phyloP scores from a whole-genome alignment of 2,888 invertebrate genomes.

The Drosophila antonietae region DNA sequence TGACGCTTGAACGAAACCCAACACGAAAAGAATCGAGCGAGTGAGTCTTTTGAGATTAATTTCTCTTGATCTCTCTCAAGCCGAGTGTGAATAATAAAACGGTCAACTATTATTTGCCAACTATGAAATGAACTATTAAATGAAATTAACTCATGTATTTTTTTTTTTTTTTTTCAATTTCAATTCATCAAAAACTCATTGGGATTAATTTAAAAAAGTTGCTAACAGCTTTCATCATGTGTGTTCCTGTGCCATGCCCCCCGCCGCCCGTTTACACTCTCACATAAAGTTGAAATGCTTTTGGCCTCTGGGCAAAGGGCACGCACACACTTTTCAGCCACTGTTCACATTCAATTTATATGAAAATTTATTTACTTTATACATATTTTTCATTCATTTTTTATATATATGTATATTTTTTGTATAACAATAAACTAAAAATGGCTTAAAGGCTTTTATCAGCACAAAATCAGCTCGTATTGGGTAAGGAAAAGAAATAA shows the following conservation, averaged over 20 bases:
- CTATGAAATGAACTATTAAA: too few species aligned
- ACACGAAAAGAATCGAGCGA: too few species aligned
- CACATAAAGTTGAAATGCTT: neutral
- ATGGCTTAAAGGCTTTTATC: conserved; percentile 73
- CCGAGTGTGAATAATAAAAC: too few species aligned
- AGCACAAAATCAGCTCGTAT: conserved; percentile 65
- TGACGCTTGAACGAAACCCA: too few species aligned
- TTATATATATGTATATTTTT: conserved; percentile 11
- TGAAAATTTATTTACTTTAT: conserved; percentile 57
- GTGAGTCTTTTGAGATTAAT: too few species aligned
- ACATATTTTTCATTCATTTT: conserved; percentile 11
- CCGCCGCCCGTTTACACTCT: neutral
- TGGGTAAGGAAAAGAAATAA: conserved; percentile 35
- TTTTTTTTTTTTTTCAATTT: neutral
- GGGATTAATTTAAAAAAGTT: neutral
- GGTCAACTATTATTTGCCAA: too few species aligned
- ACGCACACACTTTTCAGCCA: conserved; percentile 46
- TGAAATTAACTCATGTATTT: too few species aligned
- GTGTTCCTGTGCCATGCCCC: neutral
- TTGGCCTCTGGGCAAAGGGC: conserved; percentile 29
- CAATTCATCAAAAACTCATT: conserved; percentile 3
- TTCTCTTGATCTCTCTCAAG: too few species aligned
- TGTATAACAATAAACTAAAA: conserved; percentile 67
- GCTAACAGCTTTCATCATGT: conserved; percentile 8
- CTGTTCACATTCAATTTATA: conserved; percentile 57